Evolutionary conservation across 2,113 vertebrate species (phyloP).

Genomic region (Probosciger aterrimus): DNA sequence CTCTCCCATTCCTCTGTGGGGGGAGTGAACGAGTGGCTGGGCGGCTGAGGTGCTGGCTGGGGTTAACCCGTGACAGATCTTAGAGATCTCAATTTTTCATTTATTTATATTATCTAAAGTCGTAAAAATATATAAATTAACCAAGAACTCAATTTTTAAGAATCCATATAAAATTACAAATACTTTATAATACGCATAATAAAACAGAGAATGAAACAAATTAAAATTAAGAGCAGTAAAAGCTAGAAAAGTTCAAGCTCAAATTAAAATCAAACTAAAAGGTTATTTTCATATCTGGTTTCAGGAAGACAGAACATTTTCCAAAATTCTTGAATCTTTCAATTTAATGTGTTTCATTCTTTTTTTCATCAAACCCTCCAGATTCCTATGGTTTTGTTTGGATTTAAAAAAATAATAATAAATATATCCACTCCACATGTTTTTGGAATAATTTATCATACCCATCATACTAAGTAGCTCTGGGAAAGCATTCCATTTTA

Average conservation of each 20-base stretch:
- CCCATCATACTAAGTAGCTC: background rate
- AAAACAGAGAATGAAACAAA: background rate
- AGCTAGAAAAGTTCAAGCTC: background rate
- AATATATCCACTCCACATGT: background rate
- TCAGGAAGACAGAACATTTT: background rate
- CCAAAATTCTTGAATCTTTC: background rate
- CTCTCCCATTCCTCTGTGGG: rapidly evolving
- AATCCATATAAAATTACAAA: background rate
- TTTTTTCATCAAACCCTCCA: background rate
- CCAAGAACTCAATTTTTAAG: background rate
- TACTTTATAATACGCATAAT: background rate
- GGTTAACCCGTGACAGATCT: background rate
- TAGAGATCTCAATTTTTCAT: background rate
- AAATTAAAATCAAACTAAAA: background rate
- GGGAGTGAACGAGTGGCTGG: background rate
- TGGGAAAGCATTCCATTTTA: background rate
- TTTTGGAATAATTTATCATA: background rate
- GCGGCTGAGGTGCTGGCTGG: too few relatives aligned
- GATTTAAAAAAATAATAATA: background rate
- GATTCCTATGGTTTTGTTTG: background rate
- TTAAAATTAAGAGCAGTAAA: background rate
- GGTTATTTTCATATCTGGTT: background rate
- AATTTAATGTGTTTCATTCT: background rate
- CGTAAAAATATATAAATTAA: background rate
- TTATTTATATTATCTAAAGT: background rate